Conservation (phyloP, 2,113 vertebrate species). For the Nycticryphes semicollaris region DNA sequence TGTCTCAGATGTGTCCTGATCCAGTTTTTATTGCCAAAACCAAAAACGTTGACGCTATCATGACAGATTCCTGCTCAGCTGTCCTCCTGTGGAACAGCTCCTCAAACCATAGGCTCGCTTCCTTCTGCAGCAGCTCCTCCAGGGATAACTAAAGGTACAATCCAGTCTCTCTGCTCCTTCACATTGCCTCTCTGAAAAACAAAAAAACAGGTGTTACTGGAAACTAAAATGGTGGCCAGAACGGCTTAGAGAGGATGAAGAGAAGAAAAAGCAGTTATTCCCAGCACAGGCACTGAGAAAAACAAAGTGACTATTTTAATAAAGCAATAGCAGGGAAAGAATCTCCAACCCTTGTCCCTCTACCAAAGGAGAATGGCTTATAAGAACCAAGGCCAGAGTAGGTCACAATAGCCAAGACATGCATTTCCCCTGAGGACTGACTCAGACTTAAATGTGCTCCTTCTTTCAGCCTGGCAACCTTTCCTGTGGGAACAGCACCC, state of each 20-base stretch:
- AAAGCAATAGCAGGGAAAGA: neutral
- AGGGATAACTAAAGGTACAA: neutral
- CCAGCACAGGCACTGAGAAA: neutral
- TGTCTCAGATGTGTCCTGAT: neutral
- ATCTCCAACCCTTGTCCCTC: neutral
- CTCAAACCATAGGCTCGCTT: neutral
- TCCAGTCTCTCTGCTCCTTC: neutral
- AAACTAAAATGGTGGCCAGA: neutral
- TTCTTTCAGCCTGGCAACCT: neutral
- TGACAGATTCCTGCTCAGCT: neutral
- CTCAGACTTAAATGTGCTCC: neutral
- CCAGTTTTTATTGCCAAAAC: neutral
- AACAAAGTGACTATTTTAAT: neutral
- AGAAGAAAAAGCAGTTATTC: neutral
- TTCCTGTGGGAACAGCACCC: constrained; percentile 16
- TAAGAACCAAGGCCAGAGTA: neutral
- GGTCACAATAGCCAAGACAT: neutral
- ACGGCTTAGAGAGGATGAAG: neutral
- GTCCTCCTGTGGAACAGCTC: neutral
- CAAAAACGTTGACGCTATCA: neutral
- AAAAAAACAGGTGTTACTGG: neutral
- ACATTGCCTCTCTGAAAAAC: neutral
- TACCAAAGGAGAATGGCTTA: neutral
- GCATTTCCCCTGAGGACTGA: neutral
- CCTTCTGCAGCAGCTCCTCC: neutral